Percentiles rank a stretch among this genome's conserved stretches.
Evolutionary conservation across 2,797 vertebrate species (phyloP).

Genomic region (Enteromius treurensis): DNA sequence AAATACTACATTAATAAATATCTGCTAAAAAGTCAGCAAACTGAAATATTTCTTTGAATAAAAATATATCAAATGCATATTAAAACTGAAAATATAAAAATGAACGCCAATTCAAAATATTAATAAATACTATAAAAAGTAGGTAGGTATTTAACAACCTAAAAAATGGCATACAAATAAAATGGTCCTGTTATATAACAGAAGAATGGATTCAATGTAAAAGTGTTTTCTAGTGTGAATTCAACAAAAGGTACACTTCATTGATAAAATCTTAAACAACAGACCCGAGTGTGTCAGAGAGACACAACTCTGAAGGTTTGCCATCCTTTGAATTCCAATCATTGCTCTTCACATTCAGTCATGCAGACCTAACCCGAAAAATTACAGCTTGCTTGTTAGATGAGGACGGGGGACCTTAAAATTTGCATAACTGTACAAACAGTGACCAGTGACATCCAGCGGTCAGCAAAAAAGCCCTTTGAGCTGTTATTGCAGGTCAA

Average conservation of each 20-base stretch:
- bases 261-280: constrained; percentile 28
- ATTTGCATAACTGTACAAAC: constrained; percentile 26
- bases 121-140: background rate
- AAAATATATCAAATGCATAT: background rate
- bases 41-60: background rate
- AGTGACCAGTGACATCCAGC: background rate
- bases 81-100: background rate
- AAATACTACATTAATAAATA: background rate
- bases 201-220: background rate
- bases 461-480: background rate
- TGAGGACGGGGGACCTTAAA: background rate
- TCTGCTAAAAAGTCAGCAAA: background rate
- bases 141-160: background rate
- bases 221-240: background rate
- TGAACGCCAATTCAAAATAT: background rate
- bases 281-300: background rate
- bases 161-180: background rate
- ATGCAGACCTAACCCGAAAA: constrained; percentile 73
- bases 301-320: constrained; percentile 1
- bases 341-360: constrained; percentile 64
- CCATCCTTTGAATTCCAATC: constrained; percentile 68
- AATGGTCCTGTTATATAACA: background rate
- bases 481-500: background rate
- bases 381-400: constrained; percentile 58
- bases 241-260: constrained; percentile 23